Percentiles rank a stretch among this genome's conserved stretches.
phyloP scores from a whole-genome alignment of 2,113 vertebrate species.

The Centropus bengalensis region DNA sequence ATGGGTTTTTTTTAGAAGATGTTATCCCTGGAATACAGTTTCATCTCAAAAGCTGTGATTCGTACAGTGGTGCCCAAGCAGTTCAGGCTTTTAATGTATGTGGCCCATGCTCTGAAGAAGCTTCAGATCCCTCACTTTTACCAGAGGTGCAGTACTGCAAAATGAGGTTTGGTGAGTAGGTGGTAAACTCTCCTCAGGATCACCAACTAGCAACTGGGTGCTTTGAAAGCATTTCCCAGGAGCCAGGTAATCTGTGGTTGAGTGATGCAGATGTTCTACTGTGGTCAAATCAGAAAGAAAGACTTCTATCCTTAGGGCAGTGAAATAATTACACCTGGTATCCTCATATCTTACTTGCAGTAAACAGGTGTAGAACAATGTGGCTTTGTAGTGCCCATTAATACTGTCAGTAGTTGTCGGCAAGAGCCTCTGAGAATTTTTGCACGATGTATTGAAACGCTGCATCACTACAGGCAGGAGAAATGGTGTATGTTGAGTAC shows the following conservation, averaged over 20 bases:
- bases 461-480: neutral
- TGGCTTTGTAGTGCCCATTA: constrained; percentile 58
- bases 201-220: constrained; percentile 21
- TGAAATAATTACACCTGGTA: constrained; percentile 42
- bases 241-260: constrained; percentile 43
- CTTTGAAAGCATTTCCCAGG: constrained; percentile 51
- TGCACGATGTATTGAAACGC: neutral
- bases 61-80: neutral
- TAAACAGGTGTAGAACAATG: constrained; percentile 35
- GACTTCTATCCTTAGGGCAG: constrained; percentile 53
- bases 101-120: neutral
- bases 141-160: neutral
- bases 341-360: constrained; percentile 52
- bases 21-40: neutral
- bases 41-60: neutral
- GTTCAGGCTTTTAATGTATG: neutral
- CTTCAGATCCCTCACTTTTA: neutral
- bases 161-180: constrained; percentile 30
- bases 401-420: neutral
- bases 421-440: neutral
- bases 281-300: constrained; percentile 69
- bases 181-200: constrained; percentile 52
- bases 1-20: neutral
- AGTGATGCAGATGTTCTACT: constrained; percentile 46
- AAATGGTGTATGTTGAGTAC: neutral